Conservation (phyloP, 2,797 vertebrate species). For the Hirundo rustica region DNA sequence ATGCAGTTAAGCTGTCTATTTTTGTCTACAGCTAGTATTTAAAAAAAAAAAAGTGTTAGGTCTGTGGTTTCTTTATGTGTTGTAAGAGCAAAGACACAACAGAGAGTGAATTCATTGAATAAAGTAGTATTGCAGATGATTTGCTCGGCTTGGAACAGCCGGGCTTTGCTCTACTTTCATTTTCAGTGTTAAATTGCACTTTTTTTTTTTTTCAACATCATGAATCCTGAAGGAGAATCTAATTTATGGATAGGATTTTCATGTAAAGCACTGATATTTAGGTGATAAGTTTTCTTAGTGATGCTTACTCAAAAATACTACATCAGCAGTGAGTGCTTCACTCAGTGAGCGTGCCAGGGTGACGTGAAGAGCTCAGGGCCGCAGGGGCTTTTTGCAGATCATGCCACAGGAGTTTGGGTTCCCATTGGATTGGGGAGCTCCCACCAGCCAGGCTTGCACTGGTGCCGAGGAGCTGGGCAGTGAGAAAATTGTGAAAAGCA, state of each 20-base stretch:
- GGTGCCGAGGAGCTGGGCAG: neutral
- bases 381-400: neutral
- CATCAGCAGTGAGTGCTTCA: neutral
- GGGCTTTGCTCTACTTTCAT: neutral
- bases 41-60: neutral
- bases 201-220: neutral
- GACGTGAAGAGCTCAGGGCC: neutral
- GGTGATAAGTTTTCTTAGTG: neutral
- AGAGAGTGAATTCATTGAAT: constrained; percentile 47
- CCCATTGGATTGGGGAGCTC: neutral
- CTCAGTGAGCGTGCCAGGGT: neutral
- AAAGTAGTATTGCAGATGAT: neutral
- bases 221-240: neutral
- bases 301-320: neutral
- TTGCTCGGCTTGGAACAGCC: constrained; percentile 1
- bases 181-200: constrained; percentile 21
- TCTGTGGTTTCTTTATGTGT: neutral
- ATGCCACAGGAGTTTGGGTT: neutral
- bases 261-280: neutral
- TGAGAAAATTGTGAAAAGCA: neutral
- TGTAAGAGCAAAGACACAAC: constrained; percentile 26
- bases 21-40: constrained; percentile 23
- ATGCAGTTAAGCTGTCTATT: constrained; percentile 36
- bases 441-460: neutral
- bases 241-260: neutral